These are phyloP conservation scores for Lycocerus yunnanus DNA, from an alignment of 2,888 invertebrate genomes.

Conservation along the genomic window DNA sequence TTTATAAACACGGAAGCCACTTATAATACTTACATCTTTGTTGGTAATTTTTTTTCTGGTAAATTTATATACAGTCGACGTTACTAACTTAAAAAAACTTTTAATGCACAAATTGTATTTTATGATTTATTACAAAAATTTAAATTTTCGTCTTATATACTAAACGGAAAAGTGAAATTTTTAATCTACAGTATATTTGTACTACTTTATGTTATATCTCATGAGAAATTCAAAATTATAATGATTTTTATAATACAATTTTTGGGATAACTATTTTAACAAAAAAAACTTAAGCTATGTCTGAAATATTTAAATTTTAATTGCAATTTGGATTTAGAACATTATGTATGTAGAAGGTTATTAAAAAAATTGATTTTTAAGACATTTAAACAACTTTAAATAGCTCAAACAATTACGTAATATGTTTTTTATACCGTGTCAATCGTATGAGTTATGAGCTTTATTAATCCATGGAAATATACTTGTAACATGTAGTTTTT, in stretches of 20 bases:
- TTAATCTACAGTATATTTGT: not conserved
- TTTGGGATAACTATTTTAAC: not conserved
- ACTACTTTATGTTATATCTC: not conserved
- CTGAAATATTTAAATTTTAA: too few relatives aligned
- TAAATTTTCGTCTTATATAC: not conserved
- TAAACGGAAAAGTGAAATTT: not conserved
- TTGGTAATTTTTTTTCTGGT: conserved; percentile 1
- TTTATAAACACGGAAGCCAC: conserved; percentile 18
- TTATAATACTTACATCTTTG: conserved; percentile 16
- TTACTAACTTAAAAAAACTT: not conserved
- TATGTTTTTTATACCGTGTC: too few relatives aligned
- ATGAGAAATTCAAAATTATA: not conserved
- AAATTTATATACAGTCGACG: not conserved
- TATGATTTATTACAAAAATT: not conserved
- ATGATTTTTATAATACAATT: not conserved
- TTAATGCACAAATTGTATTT: not conserved
- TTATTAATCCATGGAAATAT: too few relatives aligned
- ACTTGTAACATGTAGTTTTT: too few relatives aligned
- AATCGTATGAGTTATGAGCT: too few relatives aligned
- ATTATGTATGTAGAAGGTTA: too few relatives aligned
- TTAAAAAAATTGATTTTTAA: too few relatives aligned
- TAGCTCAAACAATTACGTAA: too few relatives aligned
- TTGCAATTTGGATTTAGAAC: too few relatives aligned
- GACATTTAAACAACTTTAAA: too few relatives aligned
- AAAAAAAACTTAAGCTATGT: too few relatives aligned